Conservation (phyloP, 2,797 vertebrate genomes). For the Etheostoma perlongum region DNA sequence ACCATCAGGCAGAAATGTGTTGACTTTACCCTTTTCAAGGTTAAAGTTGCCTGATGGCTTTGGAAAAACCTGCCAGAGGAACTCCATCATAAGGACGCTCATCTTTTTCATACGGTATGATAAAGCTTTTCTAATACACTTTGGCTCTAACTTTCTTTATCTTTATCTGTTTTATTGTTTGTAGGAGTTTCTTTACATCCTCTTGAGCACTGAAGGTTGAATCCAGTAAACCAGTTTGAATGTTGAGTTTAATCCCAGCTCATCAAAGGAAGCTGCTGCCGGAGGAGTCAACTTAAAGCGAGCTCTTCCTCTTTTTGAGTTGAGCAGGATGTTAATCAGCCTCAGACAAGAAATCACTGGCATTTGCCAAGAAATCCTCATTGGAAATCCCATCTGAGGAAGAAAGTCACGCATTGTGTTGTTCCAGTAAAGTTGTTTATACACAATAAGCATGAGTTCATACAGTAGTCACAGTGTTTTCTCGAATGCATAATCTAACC, state of each 20-base stretch:
- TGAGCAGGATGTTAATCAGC: slow-evolving; percentile 59
- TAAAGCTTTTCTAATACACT: background rate
- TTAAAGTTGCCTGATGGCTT: slow-evolving; percentile 26
- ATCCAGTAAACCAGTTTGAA: background rate
- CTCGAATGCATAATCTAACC: background rate
- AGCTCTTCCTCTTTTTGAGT: slow-evolving; percentile 37
- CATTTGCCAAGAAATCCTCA: slow-evolving; percentile 13
- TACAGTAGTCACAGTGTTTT: background rate
- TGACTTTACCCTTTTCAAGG: slow-evolving; percentile 20
- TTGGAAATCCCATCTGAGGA: slow-evolving; percentile 26
- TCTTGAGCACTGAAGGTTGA: background rate
- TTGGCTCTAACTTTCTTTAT: background rate
- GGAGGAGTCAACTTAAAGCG: slow-evolving; percentile 27
- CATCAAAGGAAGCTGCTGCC: slow-evolving; percentile 28
- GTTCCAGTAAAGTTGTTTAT: background rate
- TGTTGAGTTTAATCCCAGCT: slow-evolving; percentile 5
- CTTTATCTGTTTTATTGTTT: background rate
- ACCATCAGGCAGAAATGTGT: background rate
- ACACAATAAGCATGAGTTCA: background rate
- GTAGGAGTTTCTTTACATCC: background rate
- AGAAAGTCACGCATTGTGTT: background rate
- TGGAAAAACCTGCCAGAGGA: slow-evolving; percentile 32
- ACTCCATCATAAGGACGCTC: slow-evolving; percentile 27
- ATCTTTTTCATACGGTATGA: background rate
- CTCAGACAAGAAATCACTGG: slow-evolving; percentile 10